Evolutionary conservation across 2,888 invertebrate species (phyloP).

Genomic region (Troilus luridus): DNA sequence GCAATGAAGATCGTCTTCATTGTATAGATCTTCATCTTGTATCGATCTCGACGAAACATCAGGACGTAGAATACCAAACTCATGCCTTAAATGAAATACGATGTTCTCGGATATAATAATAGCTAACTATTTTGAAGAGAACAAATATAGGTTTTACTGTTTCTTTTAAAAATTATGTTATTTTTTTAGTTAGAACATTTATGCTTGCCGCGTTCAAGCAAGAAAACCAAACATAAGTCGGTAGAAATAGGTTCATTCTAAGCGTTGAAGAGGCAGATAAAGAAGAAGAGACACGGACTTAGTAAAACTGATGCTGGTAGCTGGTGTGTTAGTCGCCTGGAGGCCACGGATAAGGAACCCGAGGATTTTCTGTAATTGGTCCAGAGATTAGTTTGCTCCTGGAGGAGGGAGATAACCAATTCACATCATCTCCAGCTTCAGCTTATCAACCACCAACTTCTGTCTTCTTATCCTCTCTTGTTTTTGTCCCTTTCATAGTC

Average conservation of each 20-base stretch:
- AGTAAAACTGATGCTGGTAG: conserved; percentile 24
- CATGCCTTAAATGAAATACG: too few species aligned
- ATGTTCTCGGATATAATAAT: too few species aligned
- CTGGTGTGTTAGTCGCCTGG: conserved; percentile 30
- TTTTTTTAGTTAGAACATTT: neutral
- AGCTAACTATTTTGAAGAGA: too few species aligned
- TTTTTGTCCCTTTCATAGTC: neutral
- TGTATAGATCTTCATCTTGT: too few species aligned
- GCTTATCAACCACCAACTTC: neutral
- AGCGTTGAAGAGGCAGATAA: neutral
- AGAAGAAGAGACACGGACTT: neutral
- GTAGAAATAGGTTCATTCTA: neutral
- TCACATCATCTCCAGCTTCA: conserved; percentile 41
- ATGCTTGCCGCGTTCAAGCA: neutral
- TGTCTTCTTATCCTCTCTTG: conserved; percentile 14
- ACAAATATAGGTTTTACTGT: too few species aligned
- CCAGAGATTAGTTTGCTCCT: conserved; percentile 36
- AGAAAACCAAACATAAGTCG: neutral
- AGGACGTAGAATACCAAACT: too few species aligned
- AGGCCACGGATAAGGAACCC: conserved; percentile 10
- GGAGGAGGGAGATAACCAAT: conserved; percentile 31
- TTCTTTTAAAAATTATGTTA: neutral
- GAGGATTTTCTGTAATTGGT: conserved; percentile 43
- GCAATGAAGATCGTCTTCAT: too few species aligned
- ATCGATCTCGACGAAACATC: too few species aligned